phyloP scores from a whole-genome alignment of 2,888 invertebrate genomes.

The Torymus aiolomorphi region DNA sequence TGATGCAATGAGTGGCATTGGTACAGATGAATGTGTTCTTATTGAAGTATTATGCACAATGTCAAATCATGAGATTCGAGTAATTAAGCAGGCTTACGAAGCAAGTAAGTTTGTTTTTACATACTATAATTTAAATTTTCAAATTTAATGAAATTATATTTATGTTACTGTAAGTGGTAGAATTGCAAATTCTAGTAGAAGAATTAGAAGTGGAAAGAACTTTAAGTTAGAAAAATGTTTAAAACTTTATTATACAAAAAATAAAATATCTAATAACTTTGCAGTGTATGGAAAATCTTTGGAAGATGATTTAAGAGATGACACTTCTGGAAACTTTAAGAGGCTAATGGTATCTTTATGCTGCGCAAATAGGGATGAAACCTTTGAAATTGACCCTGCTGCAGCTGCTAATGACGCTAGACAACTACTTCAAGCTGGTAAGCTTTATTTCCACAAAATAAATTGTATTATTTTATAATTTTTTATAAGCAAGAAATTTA shows the following conservation, averaged over 20 bases:
- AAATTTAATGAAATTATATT: conserved; percentile 7
- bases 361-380: conserved; percentile 89
- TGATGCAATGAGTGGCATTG: conserved; percentile 79
- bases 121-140: conserved; percentile 15
- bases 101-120: conserved; percentile 71
- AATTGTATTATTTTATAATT: conserved; percentile 33
- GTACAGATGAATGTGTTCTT: conserved; percentile 78
- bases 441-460: conserved; percentile 29
- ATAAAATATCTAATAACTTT: too few relatives aligned
- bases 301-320: conserved; percentile 89
- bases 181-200: too few relatives aligned
- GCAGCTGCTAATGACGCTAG: conserved; percentile 89
- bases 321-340: conserved; percentile 95
- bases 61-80: conserved; percentile 78
- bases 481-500: conserved; percentile 17
- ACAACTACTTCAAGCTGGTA: conserved; percentile 86
- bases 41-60: conserved; percentile 80
- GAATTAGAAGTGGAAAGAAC: too few relatives aligned
- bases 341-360: conserved; percentile 91
- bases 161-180: too few relatives aligned
- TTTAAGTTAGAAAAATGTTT: too few relatives aligned
- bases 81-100: conserved; percentile 76
- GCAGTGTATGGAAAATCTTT: conserved; percentile 87
- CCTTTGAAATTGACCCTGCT: conserved; percentile 83
- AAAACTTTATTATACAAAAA: too few relatives aligned